phyloP scores from a whole-genome alignment of 2,797 vertebrate species.

The Psittacula derbiana region DNA sequence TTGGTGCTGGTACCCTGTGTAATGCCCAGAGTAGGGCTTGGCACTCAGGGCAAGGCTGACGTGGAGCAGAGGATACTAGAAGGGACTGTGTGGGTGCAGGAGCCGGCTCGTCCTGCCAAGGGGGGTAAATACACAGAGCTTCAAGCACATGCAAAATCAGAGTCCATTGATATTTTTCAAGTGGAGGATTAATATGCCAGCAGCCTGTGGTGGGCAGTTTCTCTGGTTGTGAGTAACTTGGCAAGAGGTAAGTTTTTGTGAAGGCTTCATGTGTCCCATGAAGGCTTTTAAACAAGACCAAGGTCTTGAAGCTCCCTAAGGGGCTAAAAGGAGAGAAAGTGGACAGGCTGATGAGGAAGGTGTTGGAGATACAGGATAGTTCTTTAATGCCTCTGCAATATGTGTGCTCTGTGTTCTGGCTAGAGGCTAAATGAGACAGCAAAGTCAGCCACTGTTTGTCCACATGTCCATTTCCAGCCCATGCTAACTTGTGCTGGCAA shows the following conservation, averaged over 20 bases:
- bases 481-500: neutral
- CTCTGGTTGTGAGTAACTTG: neutral
- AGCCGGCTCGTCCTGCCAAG: neutral
- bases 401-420: neutral
- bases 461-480: neutral
- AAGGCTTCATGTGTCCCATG: neutral
- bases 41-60: neutral
- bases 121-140: neutral
- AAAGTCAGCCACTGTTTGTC: neutral
- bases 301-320: neutral
- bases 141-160: neutral
- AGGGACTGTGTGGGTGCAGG: fast-evolving
- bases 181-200: fast-evolving
- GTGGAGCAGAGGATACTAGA: neutral
- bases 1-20: neutral
- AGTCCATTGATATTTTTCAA: neutral
- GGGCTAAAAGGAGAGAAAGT: neutral
- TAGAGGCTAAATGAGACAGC: neutral
- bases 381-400: neutral
- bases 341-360: neutral
- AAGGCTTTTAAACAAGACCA: neutral
- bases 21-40: fast-evolving
- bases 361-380: neutral
- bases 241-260: neutral
- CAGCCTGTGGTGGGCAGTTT: neutral